phyloP scores from a whole-genome alignment of 2,797 vertebrate species.

The Enteromius afrohamiltoni region DNA sequence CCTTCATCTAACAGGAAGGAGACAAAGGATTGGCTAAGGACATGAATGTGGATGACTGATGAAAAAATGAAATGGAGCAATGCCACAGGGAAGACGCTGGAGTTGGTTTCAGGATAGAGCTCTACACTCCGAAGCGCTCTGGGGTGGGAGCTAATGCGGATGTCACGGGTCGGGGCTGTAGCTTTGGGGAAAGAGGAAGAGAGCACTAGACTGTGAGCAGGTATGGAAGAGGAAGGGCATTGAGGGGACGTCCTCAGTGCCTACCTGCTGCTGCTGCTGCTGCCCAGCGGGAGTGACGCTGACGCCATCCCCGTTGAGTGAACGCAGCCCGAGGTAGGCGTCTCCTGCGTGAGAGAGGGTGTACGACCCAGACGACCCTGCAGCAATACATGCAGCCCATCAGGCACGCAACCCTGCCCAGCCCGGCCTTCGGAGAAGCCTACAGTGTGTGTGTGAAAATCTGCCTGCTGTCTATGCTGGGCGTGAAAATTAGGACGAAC shows the following conservation, averaged over 20 bases:
- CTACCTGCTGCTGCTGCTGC: slow-evolving; percentile 78
- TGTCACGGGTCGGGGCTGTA: neutral
- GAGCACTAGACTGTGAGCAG: slow-evolving; percentile 19
- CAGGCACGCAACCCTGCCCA: slow-evolving; percentile 60
- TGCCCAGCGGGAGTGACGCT: slow-evolving; percentile 78
- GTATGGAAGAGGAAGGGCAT: slow-evolving; percentile 55
- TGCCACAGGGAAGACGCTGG: neutral
- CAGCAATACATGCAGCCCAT: slow-evolving; percentile 70
- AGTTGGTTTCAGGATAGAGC: neutral
- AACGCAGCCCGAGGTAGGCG: slow-evolving; percentile 78
- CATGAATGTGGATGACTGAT: neutral
- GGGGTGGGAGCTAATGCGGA: neutral
- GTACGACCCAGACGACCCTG: slow-evolving; percentile 84
- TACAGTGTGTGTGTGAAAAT: neutral
- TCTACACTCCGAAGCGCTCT: slow-evolving; percentile 9
- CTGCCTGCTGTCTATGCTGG: neutral
- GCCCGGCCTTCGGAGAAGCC: slow-evolving; percentile 10
- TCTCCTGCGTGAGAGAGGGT: slow-evolving; percentile 82
- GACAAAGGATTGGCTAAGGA: slow-evolving; percentile 5
- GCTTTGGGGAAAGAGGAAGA: neutral
- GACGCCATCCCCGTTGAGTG: slow-evolving; percentile 81
- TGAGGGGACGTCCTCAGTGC: slow-evolving; percentile 72
- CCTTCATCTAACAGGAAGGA: slow-evolving; percentile 9
- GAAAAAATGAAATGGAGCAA: slow-evolving; percentile 1
- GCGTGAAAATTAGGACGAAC: slow-evolving; percentile 43